Conservation (phyloP, 2,113 vertebrate species). For the Struthio camelus region DNA sequence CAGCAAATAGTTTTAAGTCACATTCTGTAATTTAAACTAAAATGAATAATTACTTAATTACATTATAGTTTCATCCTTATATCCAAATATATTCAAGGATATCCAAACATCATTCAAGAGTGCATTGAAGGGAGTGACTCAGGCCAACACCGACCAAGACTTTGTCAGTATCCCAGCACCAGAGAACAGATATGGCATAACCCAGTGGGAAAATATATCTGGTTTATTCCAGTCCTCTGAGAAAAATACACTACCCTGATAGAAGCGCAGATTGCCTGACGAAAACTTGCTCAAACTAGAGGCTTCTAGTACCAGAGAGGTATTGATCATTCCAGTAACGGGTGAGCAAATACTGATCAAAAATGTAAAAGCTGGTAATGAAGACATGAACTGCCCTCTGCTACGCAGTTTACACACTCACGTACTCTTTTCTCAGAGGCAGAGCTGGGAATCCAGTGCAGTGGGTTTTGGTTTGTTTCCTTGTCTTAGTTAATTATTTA, state of each 20-base stretch:
- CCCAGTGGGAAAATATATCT: not conserved
- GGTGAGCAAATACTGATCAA: not conserved
- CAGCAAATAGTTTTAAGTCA: conserved; percentile 6
- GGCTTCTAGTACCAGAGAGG: not conserved
- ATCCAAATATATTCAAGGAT: not conserved
- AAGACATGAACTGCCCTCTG: not conserved
- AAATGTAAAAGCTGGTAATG: not conserved
- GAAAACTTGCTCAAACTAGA: not conserved
- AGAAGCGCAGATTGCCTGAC: not conserved
- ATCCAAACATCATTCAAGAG: not conserved
- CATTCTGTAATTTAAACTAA: not conserved
- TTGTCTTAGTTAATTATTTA: not conserved
- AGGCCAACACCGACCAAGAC: not conserved
- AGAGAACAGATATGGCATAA: not conserved
- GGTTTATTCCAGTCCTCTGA: not conserved
- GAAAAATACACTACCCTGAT: not conserved
- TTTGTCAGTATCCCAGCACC: not conserved
- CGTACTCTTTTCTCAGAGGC: not conserved
- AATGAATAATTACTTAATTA: conserved; percentile 1
- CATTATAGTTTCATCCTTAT: conserved; percentile 1
- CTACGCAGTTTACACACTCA: not conserved
- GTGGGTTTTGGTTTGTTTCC: not conserved
- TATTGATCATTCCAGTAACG: not conserved
- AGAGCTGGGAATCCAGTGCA: not conserved
- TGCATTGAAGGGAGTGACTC: not conserved